Base-by-base conservation (phyloP, 2,113 vertebrate species). In the Lonchura striata region DNA sequence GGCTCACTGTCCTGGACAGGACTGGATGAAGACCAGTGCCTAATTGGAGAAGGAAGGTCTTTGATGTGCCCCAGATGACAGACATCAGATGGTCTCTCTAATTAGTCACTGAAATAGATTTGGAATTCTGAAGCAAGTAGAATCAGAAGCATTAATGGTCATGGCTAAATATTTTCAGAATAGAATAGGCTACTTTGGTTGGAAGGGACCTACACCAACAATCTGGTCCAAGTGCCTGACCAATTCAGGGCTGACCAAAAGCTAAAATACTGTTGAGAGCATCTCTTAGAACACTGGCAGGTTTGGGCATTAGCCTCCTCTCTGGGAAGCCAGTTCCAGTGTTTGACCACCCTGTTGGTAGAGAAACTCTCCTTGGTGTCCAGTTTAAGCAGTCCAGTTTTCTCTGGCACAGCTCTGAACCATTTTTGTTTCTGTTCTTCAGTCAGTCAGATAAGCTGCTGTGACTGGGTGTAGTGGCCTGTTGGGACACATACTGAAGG, bases 41-140 rank as follows among this genome's bases (percentile, higher is more conserved):
- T 96, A 76, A 66, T n/a, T 90, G 92, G 53, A 69, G 82, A 86
- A 82, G 72, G 74, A 87, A 91, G 31, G 22, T 68, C 79, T 95
- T 95, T 95, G 88, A 96, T 93, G 90, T 90, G 27, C 52, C 59
- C n/a, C 64, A 82, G 56, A 95, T 42, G 80, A 94, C 95, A 92
- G 72, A 61, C 30, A 42, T 80, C 65, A 75, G 70, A 82, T 74
- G 24, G 53, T 64, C 39, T 92, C 64, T 86, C 44, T 71, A 74
- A 81, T 91, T 83, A 93, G 64, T 79, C 54, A 44, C 57, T 84
- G 80, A 72, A 92, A 28, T 41, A 79, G 50, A 42, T 82, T 87
- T 81, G 49, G 47, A 57, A 47, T 77, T 84, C 54, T 81, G 63
- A 93, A 84, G 60, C 23, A 54, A 89, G 46, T 74, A 63, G 65